A percentile compares a stretch with the other conserved stretches of the same genome.
phyloP scores from a whole-genome alignment of 2,797 vertebrate genomes.

The Mycteria americana region DNA sequence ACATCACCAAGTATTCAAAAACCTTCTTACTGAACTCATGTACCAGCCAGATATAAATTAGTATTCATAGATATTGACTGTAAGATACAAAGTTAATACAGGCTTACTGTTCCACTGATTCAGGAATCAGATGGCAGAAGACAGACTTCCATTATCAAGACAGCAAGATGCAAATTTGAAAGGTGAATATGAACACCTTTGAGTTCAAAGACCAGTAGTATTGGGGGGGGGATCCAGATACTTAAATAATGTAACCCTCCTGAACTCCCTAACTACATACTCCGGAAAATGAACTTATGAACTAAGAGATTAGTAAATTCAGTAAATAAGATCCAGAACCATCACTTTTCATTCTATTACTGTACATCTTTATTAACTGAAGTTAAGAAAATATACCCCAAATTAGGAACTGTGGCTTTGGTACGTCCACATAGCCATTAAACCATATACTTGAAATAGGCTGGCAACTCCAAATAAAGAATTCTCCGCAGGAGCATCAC shows the following conservation, averaged over 20 bases:
- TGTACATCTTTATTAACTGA: background rate
- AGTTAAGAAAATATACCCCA: background rate
- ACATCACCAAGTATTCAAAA: background rate
- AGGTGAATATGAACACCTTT: background rate
- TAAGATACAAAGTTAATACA: background rate
- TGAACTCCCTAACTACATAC: background rate
- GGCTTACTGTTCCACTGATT: background rate
- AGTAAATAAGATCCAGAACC: background rate
- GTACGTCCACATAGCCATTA: background rate
- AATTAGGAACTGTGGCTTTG: background rate
- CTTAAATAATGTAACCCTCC: background rate
- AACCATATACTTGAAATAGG: background rate
- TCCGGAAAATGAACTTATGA: background rate
- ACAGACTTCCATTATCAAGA: background rate
- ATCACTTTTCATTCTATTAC: background rate
- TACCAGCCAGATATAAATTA: background rate
- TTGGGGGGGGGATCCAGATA: rapidly evolving
- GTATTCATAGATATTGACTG: rapidly evolving
- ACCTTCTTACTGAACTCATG: background rate
- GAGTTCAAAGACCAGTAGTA: background rate
- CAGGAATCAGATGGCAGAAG: background rate
- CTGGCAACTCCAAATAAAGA: background rate
- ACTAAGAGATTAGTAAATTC: background rate
- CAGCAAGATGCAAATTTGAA: background rate
- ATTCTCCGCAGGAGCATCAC: background rate